A percentile compares a stretch with the other conserved stretches of the same genome.
phyloP scores from a whole-genome alignment of 2,113 vertebrate species.

The Penelope pileata region DNA sequence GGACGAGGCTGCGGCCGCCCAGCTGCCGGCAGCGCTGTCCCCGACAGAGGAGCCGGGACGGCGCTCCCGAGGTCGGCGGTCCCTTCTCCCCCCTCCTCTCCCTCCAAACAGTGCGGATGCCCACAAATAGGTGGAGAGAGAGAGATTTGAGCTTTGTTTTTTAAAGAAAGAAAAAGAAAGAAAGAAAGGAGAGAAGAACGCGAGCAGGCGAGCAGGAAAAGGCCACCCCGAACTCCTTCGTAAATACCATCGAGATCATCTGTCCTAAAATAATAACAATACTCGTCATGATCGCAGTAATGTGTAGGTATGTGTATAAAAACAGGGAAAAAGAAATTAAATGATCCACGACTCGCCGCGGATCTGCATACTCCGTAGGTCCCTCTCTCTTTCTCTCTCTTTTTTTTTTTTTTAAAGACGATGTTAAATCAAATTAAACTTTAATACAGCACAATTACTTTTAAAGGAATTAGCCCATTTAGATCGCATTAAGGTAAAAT shows the following conservation, averaged over 20 bases:
- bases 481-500: slow-evolving; percentile 88
- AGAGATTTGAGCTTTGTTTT: neutral
- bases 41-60: neutral
- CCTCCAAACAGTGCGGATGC: neutral
- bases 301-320: slow-evolving; percentile 9
- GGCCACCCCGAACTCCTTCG: neutral
- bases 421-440: slow-evolving; percentile 95
- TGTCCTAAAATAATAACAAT: slow-evolving; percentile 15
- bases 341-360: slow-evolving; percentile 48
- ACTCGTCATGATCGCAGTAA: neutral
- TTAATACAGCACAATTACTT: slow-evolving; percentile 95
- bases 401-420: slow-evolving; percentile 69
- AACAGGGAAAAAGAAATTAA: slow-evolving; percentile 35
- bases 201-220: neutral
- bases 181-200: neutral
- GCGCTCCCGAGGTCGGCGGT: neutral
- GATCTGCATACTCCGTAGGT: slow-evolving; percentile 74
- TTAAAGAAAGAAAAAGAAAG: no score
- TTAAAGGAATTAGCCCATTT: slow-evolving; percentile 95
- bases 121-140: neutral
- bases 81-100: neutral
- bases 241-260: slow-evolving; percentile 11
- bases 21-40: neutral
- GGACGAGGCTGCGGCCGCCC: neutral
- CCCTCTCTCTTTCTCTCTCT: slow-evolving; percentile 10